phyloP scores from a whole-genome alignment of 2,888 invertebrate species.

The Limenitis camilla region DNA sequence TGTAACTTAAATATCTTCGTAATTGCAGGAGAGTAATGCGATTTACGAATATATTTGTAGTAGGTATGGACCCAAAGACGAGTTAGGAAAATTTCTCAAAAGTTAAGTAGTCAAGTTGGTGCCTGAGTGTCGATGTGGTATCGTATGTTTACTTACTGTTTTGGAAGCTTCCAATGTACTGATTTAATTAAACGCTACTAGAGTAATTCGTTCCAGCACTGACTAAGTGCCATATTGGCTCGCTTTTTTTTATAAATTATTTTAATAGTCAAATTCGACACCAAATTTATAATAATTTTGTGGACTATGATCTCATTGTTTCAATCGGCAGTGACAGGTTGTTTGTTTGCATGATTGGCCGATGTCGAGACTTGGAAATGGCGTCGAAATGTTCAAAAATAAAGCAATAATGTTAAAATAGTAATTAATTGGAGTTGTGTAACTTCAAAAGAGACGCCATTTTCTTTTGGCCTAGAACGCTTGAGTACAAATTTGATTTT shows the following conservation, averaged over 20 bases:
- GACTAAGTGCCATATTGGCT: conserved; percentile 72
- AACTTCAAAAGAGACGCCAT: conserved; percentile 3
- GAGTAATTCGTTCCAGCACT: conserved; percentile 67
- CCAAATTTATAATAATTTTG: conserved; percentile 55
- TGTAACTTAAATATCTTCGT: conserved; percentile 32
- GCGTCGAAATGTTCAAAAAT: neutral
- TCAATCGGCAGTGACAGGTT: conserved; percentile 43
- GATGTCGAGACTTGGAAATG: neutral
- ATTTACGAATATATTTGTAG: conserved; percentile 30
- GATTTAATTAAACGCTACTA: conserved; percentile 54
- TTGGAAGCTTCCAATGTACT: conserved; percentile 69
- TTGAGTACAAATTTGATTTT: conserved; percentile 54
- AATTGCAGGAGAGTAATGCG: conserved; percentile 19
- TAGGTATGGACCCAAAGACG: conserved; percentile 48
- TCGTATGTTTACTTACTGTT: conserved; percentile 44
- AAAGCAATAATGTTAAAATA: conserved; percentile 6
- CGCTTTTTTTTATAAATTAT: conserved; percentile 53
- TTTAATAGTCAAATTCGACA: conserved; percentile 68
- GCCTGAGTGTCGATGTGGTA: conserved; percentile 58
- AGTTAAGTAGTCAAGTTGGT: conserved; percentile 61
- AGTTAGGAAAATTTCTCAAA: conserved; percentile 56
- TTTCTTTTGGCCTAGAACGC: conserved; percentile 44
- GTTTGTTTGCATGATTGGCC: conserved; percentile 8
- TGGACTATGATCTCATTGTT: conserved; percentile 67
- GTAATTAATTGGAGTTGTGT: neutral